Percentiles rank a stretch among this genome's conserved stretches.
phyloP scores from a whole-genome alignment of 2,113 vertebrate species.

The Xenopus borealis region DNA sequence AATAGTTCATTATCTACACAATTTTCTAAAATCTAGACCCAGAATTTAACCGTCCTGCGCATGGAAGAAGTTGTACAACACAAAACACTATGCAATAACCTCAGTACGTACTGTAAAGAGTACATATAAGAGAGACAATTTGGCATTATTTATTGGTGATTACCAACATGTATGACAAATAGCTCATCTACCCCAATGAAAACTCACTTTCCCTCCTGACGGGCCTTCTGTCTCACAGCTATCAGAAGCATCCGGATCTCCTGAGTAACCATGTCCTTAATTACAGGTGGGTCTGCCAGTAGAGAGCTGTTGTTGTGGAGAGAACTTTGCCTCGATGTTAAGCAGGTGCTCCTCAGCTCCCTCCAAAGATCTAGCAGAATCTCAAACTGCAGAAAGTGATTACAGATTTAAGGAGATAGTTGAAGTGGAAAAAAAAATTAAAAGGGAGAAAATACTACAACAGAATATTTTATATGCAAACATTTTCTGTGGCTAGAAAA shows the following conservation, averaged over 20 bases:
- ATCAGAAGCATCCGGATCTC: slow-evolving; percentile 77
- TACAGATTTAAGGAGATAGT: neutral
- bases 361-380: slow-evolving; percentile 65
- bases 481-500: too few relatives aligned
- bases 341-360: slow-evolving; percentile 45
- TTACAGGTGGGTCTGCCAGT: slow-evolving; percentile 71
- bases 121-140: too few relatives aligned
- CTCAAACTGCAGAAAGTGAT: slow-evolving; percentile 60
- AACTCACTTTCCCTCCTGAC: slow-evolving; percentile 29
- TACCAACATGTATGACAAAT: too few relatives aligned
- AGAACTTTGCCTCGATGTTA: neutral
- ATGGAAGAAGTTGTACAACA: too few relatives aligned
- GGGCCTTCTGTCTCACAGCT: slow-evolving; percentile 53
- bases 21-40: too few relatives aligned
- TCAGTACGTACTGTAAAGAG: too few relatives aligned
- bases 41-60: too few relatives aligned
- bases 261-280: slow-evolving; percentile 76
- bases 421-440: neutral
- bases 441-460: neutral
- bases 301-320: slow-evolving; percentile 39
- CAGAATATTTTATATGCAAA: too few relatives aligned
- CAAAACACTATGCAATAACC: too few relatives aligned
- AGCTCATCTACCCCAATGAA: neutral
- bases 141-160: too few relatives aligned
- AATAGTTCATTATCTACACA: too few relatives aligned